Base-by-base conservation (phyloP, 2,113 vertebrate genomes). In the Osmerus eperlanus region DNA sequence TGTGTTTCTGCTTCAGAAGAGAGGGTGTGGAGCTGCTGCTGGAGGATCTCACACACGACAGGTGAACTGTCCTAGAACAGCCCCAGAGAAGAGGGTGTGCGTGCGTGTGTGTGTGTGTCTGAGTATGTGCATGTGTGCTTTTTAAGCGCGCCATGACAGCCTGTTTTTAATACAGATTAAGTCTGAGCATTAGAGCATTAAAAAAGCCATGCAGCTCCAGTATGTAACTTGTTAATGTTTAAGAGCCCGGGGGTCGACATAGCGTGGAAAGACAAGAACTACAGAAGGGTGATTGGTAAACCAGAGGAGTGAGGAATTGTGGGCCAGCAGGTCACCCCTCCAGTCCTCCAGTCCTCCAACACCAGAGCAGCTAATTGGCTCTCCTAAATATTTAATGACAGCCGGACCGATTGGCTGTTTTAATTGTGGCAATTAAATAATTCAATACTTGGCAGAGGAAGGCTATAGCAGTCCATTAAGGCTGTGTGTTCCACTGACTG, bases 381-480 rank as follows among this genome's bases (percentile, higher is more conserved):
- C 63, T 75, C 81, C 65, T 89, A 80, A 89, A 90, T 90, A 88
- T 85, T 88, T 89, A 86, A 89, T 86, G 76, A 74, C 71, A 74
- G 52, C 69, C 74, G 84, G 80, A 89, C 87, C 85, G 84, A 89
- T 87, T 89, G 82, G 83, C 72, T 87, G 73, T 84, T 87, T 87
- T 87, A 89, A 89, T 89, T 89, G 84, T 74, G 78, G 74, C 83
- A 86, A 87, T 90, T 88, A 80, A 89, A 91, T 86, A 83, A 89
- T 86, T 91, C 83, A 90, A 87, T 83, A 88, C 78, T 54, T 81
- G 63, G 78, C 63, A 80, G 75, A 67, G 68, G 74, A 64, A 65
- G 65, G 25, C 21, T 55, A 78, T 69, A 71, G 64, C 19, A 69
- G 65, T 84, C 79, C 75, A 81, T 83, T 76, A 76, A 80, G 28